Evolutionary conservation across 1,140 invertebrate genomes (phyloP), one percentile per base, ranked within the genome.

Genomic region (Cecropterus lyciades): DNA sequence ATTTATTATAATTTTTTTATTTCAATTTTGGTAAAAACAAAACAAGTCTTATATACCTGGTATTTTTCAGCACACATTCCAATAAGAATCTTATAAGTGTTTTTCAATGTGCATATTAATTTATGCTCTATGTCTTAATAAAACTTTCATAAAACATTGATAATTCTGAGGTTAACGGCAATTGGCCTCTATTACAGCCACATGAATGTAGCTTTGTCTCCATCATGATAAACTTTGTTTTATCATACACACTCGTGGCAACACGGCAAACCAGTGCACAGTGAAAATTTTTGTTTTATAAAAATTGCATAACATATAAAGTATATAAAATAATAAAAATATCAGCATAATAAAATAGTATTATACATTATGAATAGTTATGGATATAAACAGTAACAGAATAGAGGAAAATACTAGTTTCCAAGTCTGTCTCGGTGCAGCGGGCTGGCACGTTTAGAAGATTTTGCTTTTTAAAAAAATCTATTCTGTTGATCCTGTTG

Each of bases 131-230:
- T 40, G 37, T 3, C 43, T 43, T 45, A 67, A n/a, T 53, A 65
- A 65, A 66, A 71, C 48, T 57, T 69, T 71, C 45, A 59, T 70
- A 55, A 57, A 65, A 59, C 49, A 46, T 55, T 71, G 56, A 76
- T 73, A 70, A 76, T 74, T 37, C 43, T 48, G 42, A 69, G 67
- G 72, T 77, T 65, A 77, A 71, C 51, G 69, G 59, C 60, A 70
- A 63, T 55, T 75, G 69, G 60, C 70, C 71, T 49, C 51, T 72
- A 69, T 67, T 66, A 69, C 30, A 33, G 30, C 13, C n/a, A 48
- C 9, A 16, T 60, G 27, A n/a, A 9, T 17, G 11, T 11, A 27
- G 30, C 20, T 27, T 48, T 48, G 27, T 63, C 9, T 52, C n/a
- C 6, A 14, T 52, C 10, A n/a, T 40, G n/a, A 48, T 42, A 42